These are phyloP conservation scores for Menidia menidia DNA, from an alignment of 2,797 vertebrate species.

Conservation along the genomic window DNA sequence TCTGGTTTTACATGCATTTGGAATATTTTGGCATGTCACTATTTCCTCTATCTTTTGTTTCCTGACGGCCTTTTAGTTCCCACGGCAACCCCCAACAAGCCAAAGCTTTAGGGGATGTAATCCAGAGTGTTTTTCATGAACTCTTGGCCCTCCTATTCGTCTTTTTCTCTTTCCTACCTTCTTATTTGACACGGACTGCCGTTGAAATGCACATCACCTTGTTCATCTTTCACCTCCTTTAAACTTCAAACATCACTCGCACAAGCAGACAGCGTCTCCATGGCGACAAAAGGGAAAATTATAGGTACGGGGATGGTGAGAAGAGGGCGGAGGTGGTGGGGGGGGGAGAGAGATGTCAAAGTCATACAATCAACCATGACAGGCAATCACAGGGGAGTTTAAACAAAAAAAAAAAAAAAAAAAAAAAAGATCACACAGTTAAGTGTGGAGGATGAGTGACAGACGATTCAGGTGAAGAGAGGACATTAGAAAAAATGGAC, in stretches of 20 bases:
- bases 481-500: constrained; percentile 38
- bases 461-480: constrained; percentile 40
- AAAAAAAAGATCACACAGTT: constrained; percentile 46
- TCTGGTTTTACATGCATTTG: too few relatives aligned
- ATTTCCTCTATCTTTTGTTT: too few relatives aligned
- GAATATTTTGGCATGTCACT: too few relatives aligned
- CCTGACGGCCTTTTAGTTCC: too few relatives aligned
- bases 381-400: constrained; percentile 70
- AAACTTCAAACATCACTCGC: constrained; percentile 43
- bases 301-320: constrained; percentile 41
- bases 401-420: constrained; percentile 55
- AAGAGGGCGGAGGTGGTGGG: constrained; percentile 18
- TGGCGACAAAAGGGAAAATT: constrained; percentile 60
- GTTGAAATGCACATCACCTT: constrained; percentile 25
- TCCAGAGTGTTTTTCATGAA: constrained; percentile 27
- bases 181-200: constrained; percentile 29
- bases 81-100: too few relatives aligned
- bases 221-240: constrained; percentile 29
- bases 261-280: constrained; percentile 44
- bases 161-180: constrained; percentile 21
- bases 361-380: constrained; percentile 69
- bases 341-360: constrained; percentile 32
- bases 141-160: constrained; percentile 36
- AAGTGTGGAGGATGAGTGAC: constrained; percentile 49
- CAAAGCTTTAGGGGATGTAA: neutral